A percentile compares a stretch with the other conserved stretches of the same genome.
phyloP scores from a whole-genome alignment of 2,113 vertebrate genomes.

The Nipponia nippon region DNA sequence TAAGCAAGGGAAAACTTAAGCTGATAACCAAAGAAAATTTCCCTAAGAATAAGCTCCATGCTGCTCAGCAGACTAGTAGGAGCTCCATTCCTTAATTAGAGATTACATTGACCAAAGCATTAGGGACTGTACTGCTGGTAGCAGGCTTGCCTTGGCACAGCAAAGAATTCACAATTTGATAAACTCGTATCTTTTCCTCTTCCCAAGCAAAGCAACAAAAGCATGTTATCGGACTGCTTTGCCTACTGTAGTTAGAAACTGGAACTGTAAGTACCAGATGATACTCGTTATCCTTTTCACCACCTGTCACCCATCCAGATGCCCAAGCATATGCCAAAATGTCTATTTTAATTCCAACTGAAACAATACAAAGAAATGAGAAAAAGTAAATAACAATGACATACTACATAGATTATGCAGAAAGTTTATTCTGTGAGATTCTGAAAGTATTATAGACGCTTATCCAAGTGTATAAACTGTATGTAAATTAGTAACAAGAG shows the following conservation, averaged over 20 bases:
- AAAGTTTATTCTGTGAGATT: not conserved
- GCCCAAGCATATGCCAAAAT: not conserved
- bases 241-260: not conserved
- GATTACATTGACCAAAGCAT: not conserved
- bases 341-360: not conserved
- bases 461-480: not conserved
- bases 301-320: not conserved
- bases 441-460: not conserved
- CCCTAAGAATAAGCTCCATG: not conserved
- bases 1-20: not conserved
- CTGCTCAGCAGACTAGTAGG: not conserved
- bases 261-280: not conserved
- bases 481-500: not conserved
- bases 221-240: not conserved
- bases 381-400: not conserved
- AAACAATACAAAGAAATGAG: not conserved
- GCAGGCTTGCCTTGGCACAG: not conserved
- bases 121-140: not conserved
- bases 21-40: not conserved
- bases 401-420: not conserved
- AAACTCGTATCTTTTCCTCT: fast-evolving
- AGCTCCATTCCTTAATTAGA: not conserved
- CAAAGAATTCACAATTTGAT: not conserved
- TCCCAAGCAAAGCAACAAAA: not conserved
- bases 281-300: not conserved